Percentiles rank a stretch among this genome's conserved stretches.
Evolutionary conservation across 2,888 invertebrate species (phyloP).

Genomic region (Eupithecia abbreviata): DNA sequence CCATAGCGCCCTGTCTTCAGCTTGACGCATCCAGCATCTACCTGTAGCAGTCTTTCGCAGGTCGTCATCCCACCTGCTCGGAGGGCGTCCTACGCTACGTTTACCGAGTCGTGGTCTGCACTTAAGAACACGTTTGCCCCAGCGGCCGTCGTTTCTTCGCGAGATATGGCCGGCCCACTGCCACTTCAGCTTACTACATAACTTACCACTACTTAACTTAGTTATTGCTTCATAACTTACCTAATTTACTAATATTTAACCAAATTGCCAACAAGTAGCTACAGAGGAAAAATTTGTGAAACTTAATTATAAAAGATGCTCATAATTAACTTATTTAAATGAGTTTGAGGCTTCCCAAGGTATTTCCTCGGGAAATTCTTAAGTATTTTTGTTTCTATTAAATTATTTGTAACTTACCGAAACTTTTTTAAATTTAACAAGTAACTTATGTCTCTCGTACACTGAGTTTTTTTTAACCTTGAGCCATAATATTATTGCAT

Average conservation of each 20-base stretch:
- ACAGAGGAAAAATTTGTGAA: not conserved
- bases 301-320: not conserved
- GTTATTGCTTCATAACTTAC: not conserved
- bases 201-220: too few species aligned
- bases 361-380: not conserved
- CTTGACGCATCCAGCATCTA: too few species aligned
- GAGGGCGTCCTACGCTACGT: too few species aligned
- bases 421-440: not conserved
- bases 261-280: not conserved
- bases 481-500: not conserved
- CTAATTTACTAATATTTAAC: not conserved
- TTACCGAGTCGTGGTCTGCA: too few species aligned
- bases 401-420: not conserved
- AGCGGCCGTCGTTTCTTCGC: too few species aligned
- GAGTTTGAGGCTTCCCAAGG: not conserved
- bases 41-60: too few species aligned
- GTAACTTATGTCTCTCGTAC: too few species aligned
- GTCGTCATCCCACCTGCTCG: too few species aligned
- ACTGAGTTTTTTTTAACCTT: not conserved
- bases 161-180: too few species aligned
- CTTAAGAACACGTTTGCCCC: too few species aligned
- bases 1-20: too few species aligned
- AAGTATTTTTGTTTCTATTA: not conserved
- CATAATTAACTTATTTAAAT: slow-evolving; percentile 18
- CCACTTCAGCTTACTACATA: too few species aligned